Percentiles rank a stretch among this genome's conserved stretches.
Evolutionary conservation across 2,797 vertebrate species (phyloP).

Genomic region (Tapera naevia): DNA sequence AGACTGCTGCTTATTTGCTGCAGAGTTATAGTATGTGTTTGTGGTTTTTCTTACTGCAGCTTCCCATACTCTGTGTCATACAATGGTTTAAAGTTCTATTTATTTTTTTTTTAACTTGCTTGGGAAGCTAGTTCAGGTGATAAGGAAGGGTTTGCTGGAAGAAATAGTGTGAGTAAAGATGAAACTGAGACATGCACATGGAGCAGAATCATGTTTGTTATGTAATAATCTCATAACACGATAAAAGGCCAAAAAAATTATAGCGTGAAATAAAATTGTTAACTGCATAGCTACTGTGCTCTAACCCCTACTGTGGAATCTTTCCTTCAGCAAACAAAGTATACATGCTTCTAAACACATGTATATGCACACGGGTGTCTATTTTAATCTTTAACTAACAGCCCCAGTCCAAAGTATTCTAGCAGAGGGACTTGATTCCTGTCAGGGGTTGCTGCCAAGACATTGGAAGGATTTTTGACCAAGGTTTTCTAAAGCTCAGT

Average conservation of each 20-base stretch:
- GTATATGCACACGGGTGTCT: slow-evolving; percentile 61
- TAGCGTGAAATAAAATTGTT: slow-evolving; percentile 72
- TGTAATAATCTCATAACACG: background rate
- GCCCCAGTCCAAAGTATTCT: slow-evolving; percentile 86
- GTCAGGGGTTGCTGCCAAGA: slow-evolving; percentile 89
- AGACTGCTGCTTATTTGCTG: slow-evolving; percentile 75
- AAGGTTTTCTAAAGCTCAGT: slow-evolving; percentile 97
- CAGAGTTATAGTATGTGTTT: slow-evolving; percentile 67
- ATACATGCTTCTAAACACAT: slow-evolving; percentile 32
- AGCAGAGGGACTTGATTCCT: slow-evolving; percentile 83
- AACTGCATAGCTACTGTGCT: slow-evolving; percentile 74
- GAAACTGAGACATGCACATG: slow-evolving; percentile 44
- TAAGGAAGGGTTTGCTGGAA: slow-evolving; percentile 85
- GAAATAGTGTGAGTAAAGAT: slow-evolving; percentile 76
- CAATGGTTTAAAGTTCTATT: slow-evolving; percentile 54
- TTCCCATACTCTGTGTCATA: slow-evolving; percentile 79
- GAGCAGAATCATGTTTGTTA: slow-evolving; percentile 24
- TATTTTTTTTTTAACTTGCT: slow-evolving; percentile 56
- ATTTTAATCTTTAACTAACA: slow-evolving; percentile 82
- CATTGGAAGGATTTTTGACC: slow-evolving; percentile 99
- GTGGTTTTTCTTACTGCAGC: slow-evolving; percentile 71
- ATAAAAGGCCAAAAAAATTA: slow-evolving; percentile 48
- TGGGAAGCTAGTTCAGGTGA: slow-evolving; percentile 71
- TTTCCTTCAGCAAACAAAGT: slow-evolving; percentile 88
- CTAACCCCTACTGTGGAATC: slow-evolving; percentile 88